These are phyloP conservation scores for Protomyctophum bolini DNA, from an alignment of 2,113 vertebrate genomes.

Conservation along the genomic window DNA sequence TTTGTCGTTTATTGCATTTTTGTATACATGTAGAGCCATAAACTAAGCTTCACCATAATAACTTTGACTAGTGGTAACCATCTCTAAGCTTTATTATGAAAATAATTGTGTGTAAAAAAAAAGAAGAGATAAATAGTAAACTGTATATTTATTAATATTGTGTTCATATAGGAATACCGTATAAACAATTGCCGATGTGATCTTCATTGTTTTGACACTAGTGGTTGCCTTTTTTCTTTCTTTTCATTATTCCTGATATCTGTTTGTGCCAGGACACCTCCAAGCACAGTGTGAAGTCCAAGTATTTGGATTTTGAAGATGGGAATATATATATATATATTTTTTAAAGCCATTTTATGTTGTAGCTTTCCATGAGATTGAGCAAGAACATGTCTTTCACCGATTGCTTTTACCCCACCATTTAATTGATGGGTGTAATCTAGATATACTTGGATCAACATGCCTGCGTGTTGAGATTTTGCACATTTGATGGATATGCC, in stretches of 20 bases:
- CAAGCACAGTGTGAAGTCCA: slow-evolving; percentile 20
- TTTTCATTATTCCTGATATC: background rate
- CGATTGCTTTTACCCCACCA: too few relatives aligned
- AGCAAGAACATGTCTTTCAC: too few relatives aligned
- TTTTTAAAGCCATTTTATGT: slow-evolving; percentile 31
- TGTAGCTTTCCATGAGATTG: too few relatives aligned
- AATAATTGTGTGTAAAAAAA: slow-evolving; percentile 31
- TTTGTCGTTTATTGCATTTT: slow-evolving; percentile 36
- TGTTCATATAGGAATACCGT: slow-evolving; percentile 43
- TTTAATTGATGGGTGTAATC: slow-evolving; percentile 32
- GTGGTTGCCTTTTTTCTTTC: background rate
- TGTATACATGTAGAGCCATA: slow-evolving; percentile 36
- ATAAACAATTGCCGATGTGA: slow-evolving; percentile 3
- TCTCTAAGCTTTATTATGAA: slow-evolving; percentile 50
- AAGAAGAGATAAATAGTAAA: slow-evolving; percentile 26
- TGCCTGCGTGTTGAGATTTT: slow-evolving; percentile 5
- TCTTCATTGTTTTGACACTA: slow-evolving; percentile 3
- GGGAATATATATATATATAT: slow-evolving; percentile 15
- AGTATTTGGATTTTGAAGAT: slow-evolving; percentile 24
- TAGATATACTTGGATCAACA: background rate
- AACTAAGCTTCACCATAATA: slow-evolving; percentile 33
- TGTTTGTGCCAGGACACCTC: slow-evolving; percentile 3
- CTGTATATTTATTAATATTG: slow-evolving; percentile 58
- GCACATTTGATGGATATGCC: background rate
- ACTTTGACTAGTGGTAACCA: slow-evolving; percentile 19